These are phyloP conservation scores for Petrocephalus zakoni DNA, from an alignment of 2,113 vertebrate genomes.

Conservation along the genomic window DNA sequence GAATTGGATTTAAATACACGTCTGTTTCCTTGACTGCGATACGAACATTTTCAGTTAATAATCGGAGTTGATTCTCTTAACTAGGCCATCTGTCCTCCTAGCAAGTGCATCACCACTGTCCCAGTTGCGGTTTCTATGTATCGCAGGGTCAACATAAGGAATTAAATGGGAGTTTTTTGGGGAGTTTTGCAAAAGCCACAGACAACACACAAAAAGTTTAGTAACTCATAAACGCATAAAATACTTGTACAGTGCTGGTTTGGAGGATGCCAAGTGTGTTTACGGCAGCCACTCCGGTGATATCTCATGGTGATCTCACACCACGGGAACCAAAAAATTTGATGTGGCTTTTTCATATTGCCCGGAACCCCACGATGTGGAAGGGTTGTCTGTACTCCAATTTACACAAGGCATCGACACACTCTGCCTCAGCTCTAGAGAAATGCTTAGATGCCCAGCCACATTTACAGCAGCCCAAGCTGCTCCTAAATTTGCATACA, in stretches of 20 bases:
- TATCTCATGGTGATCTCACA: background rate
- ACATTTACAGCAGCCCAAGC: background rate
- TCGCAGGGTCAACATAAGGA: background rate
- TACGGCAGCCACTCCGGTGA: background rate
- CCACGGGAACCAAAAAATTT: background rate
- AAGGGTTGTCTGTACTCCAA: background rate
- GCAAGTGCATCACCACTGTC: background rate
- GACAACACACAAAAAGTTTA: background rate
- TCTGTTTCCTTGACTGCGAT: background rate
- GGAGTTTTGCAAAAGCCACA: background rate
- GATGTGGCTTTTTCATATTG: background rate
- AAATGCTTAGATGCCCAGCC: background rate
- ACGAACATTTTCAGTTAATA: background rate
- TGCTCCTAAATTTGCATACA: background rate
- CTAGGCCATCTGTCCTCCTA: background rate
- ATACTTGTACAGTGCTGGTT: background rate
- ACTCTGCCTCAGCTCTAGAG: background rate
- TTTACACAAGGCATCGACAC: background rate
- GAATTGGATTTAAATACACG: background rate
- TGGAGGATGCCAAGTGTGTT: background rate
- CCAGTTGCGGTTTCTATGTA: background rate
- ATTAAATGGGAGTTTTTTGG: background rate
- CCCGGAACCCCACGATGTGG: background rate
- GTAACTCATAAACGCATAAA: background rate
- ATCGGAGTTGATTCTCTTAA: background rate